Conservation (phyloP, 2,113 vertebrate genomes). For the Sialia sialis region DNA sequence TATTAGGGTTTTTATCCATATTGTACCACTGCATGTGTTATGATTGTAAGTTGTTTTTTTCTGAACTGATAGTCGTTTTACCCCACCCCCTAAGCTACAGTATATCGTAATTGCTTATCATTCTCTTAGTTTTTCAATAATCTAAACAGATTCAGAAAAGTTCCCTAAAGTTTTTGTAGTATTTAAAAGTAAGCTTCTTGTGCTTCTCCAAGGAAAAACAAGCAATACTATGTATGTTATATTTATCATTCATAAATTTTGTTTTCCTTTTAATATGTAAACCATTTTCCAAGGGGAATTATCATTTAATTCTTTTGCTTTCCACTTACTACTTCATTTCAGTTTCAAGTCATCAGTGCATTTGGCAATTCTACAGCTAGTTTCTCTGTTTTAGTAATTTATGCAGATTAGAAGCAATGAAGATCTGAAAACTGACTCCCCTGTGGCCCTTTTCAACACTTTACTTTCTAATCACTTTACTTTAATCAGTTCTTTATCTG, state of each 20-base stretch:
- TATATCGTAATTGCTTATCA: neutral
- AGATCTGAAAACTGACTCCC: slow-evolving; percentile 50
- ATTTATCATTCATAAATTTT: slow-evolving; percentile 13
- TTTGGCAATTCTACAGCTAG: slow-evolving; percentile 42
- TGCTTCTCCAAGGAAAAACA: neutral
- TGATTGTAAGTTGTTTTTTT: neutral
- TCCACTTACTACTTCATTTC: slow-evolving; percentile 38
- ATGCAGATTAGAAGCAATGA: slow-evolving; percentile 62
- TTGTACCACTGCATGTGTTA: neutral
- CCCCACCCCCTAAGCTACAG: accelerated
- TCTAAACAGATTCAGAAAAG: neutral
- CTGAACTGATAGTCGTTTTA: neutral
- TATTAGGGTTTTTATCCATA: neutral
- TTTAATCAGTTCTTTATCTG: slow-evolving; percentile 65
- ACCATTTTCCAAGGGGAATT: neutral
- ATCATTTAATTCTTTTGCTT: slow-evolving; percentile 21
- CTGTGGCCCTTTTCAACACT: slow-evolving; percentile 51
- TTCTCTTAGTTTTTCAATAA: neutral
- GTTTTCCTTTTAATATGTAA: slow-evolving; percentile 30
- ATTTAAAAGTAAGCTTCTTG: neutral
- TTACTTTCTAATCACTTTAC: slow-evolving; percentile 58
- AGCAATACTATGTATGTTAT: neutral
- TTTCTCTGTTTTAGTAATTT: slow-evolving; percentile 52
- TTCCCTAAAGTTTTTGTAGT: neutral
- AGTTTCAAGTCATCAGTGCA: slow-evolving; percentile 27